Conservation (phyloP, 2,113 vertebrate species). For the Spea multiplicata region DNA sequence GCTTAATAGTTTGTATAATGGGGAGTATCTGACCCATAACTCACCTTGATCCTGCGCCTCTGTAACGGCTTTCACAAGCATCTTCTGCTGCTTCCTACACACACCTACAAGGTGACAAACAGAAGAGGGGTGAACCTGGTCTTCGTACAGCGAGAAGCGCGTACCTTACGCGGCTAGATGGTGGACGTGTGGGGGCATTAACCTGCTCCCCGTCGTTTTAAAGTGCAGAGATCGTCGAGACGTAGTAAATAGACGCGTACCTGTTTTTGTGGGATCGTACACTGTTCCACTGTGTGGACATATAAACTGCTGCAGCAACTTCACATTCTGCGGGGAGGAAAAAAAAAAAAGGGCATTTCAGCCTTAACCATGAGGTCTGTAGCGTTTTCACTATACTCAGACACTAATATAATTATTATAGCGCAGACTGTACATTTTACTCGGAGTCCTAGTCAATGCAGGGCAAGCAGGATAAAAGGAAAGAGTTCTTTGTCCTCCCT, state of each 20-base stretch:
- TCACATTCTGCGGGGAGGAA: conserved; percentile 73
- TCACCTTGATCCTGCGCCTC: conserved; percentile 75
- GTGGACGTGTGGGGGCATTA: background rate
- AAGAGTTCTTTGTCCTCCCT: too few relatives aligned
- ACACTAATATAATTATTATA: too few relatives aligned
- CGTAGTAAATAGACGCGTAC: conserved; percentile 56
- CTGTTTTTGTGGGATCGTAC: conserved; percentile 75
- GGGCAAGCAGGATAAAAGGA: too few relatives aligned
- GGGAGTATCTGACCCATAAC: conserved; percentile 15
- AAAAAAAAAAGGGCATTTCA: background rate
- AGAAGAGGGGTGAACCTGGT: background rate
- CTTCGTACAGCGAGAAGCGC: background rate
- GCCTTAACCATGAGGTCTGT: too few relatives aligned
- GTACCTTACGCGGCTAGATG: background rate
- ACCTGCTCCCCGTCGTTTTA: background rate
- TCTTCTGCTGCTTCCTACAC: conserved; percentile 83
- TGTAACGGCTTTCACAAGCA: conserved; percentile 69
- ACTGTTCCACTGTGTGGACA: conserved; percentile 71
- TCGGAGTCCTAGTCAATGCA: too few relatives aligned
- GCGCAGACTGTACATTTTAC: too few relatives aligned
- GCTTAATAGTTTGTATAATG: background rate
- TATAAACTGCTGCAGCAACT: conserved; percentile 84
- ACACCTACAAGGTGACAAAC: conserved; percentile 65
- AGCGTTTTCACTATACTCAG: too few relatives aligned
- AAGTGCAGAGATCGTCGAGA: too few relatives aligned